Conservation (phyloP, 2,797 vertebrate genomes). For the Crenichthys baileyi region DNA sequence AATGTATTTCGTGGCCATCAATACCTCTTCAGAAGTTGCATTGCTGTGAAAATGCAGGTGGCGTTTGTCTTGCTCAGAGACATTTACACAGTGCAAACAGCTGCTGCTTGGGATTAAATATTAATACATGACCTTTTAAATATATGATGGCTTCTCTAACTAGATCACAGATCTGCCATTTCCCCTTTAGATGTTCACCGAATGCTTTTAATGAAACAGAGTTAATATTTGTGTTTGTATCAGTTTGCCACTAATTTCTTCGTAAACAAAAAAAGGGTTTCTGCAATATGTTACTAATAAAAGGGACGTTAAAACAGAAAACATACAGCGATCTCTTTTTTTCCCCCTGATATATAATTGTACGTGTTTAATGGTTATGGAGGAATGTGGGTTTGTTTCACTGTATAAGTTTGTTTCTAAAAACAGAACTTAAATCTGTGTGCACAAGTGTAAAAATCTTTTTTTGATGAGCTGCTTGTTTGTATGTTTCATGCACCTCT, state of each 20-base stretch:
- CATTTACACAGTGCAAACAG: slow-evolving; percentile 37
- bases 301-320: not conserved
- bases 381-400: not conserved
- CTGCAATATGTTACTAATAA: not conserved
- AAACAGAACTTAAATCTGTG: not conserved
- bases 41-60: slow-evolving; percentile 8
- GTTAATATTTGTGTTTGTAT: not conserved
- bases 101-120: slow-evolving; percentile 58
- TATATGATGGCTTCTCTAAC: slow-evolving; percentile 20
- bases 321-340: not conserved
- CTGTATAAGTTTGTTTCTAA: not conserved
- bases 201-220: not conserved
- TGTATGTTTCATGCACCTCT: slow-evolving; percentile 7
- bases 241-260: not conserved
- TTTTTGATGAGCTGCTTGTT: not conserved
- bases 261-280: not conserved
- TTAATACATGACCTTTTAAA: slow-evolving; percentile 62
- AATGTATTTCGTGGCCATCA: not conserved
- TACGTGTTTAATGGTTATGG: not conserved
- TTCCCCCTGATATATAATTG: not conserved
- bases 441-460: not conserved
- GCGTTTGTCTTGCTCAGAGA: slow-evolving; percentile 26
- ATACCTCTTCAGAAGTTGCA: not conserved
- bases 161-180: slow-evolving; percentile 5
- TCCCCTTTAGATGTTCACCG: slow-evolving; percentile 1